phyloP scores from a whole-genome alignment of 92 coral and sea anemone species.

The Umimayanthus chanpuru region DNA sequence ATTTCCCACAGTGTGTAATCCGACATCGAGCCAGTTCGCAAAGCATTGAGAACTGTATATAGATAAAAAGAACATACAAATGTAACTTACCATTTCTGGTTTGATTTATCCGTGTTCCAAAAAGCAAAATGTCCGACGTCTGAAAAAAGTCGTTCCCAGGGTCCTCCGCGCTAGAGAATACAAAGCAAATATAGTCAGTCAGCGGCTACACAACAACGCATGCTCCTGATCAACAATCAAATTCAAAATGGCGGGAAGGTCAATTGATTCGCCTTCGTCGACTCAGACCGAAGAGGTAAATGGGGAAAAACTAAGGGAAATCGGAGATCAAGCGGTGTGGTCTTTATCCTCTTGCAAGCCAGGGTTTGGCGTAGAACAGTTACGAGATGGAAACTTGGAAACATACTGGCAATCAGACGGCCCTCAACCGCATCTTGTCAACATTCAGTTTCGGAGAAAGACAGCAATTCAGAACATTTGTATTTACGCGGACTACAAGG shows the following conservation, averaged over 20 bases:
- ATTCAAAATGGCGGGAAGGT: constrained; percentile 89
- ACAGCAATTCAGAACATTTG: constrained; percentile 92
- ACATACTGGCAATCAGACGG: constrained; percentile 99
- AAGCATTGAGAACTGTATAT: not conserved
- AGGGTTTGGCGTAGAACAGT: constrained; percentile 96
- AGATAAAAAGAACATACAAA: not conserved
- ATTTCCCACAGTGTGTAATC: too few species aligned
- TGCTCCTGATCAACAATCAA: constrained; percentile 34
- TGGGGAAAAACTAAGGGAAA: constrained; percentile 89
- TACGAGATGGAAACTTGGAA: constrained; percentile 94
- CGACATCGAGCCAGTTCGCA: too few species aligned
- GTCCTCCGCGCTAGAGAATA: not conserved
- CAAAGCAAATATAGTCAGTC: constrained; percentile 17
- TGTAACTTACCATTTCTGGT: constrained; percentile 18
- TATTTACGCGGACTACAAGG: constrained; percentile 91
- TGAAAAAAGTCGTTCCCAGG: not conserved
- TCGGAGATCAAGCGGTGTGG: constrained; percentile 99
- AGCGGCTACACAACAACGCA: constrained; percentile 47
- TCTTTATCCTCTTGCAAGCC: constrained; percentile 98
- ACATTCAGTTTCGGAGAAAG: constrained; percentile 92
- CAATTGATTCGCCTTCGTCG: constrained; percentile 55
- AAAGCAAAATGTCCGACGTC: constrained; percentile 37
- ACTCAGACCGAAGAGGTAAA: constrained; percentile 67
- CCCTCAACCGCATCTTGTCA: constrained; percentile 96
- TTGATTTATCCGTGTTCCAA: too few species aligned